Conservation (phyloP, 2,888 invertebrate genomes). For the Acleris cristana region DNA sequence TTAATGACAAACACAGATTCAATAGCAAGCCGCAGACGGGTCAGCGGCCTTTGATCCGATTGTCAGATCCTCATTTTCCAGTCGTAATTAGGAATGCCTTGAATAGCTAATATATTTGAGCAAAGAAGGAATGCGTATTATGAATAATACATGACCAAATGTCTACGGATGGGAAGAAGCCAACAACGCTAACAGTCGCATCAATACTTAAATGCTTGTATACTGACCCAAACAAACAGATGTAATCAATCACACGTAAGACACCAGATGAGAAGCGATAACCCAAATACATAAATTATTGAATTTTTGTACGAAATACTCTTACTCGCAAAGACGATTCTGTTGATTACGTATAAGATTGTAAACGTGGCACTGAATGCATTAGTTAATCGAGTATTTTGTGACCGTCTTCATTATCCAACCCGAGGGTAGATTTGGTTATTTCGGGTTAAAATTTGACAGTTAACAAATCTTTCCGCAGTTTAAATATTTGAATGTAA, state of each 20-base stretch:
- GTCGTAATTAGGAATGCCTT: constrained; percentile 71
- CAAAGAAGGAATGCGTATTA: constrained; percentile 51
- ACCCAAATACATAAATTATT: constrained; percentile 53
- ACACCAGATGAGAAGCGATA: constrained; percentile 50
- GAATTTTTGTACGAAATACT: constrained; percentile 43
- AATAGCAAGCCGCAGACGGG: constrained; percentile 69
- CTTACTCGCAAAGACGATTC: constrained; percentile 4
- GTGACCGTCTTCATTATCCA: too few species aligned
- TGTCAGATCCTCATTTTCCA: constrained; percentile 69
- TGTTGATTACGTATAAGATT: constrained; percentile 18
- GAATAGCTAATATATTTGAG: constrained; percentile 53
- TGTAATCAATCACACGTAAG: constrained; percentile 51
- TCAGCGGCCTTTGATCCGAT: constrained; percentile 76
- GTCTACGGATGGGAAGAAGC: constrained; percentile 18
- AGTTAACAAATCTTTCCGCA: too few species aligned
- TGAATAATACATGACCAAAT: constrained; percentile 58
- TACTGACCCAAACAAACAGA: constrained; percentile 49
- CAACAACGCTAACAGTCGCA: constrained; percentile 19
- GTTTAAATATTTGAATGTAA: neutral
- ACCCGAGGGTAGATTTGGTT: too few species aligned
- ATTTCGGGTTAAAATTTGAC: too few species aligned
- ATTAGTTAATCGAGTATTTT: constrained; percentile 13
- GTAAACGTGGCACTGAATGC: constrained; percentile 10
- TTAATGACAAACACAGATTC: constrained; percentile 78
- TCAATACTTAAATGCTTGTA: constrained; percentile 38